These are phyloP conservation scores for Taenaris catops DNA, from an alignment of 2,888 invertebrate species.

Conservation along the genomic window DNA sequence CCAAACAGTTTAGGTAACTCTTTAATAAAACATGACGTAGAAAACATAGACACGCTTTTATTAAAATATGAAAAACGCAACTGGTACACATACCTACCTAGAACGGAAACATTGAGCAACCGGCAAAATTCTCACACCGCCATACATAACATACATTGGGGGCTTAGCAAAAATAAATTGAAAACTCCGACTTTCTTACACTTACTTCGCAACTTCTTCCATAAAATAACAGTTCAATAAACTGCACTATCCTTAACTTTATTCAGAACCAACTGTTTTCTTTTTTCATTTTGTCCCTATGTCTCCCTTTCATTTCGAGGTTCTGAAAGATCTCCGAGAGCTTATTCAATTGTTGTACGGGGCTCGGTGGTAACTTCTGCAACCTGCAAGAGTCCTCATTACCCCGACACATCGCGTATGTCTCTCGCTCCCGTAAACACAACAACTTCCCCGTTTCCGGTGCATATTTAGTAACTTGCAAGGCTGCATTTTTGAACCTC, in stretches of 20 bases:
- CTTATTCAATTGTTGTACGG: conserved; percentile 53
- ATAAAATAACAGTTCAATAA: conserved; percentile 8
- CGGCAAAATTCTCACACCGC: conserved; percentile 41
- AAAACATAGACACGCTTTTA: conserved; percentile 45
- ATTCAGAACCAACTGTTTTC: conserved; percentile 71
- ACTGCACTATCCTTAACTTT: conserved; percentile 1
- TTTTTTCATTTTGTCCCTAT: conserved; percentile 62
- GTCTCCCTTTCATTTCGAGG: conserved; percentile 58
- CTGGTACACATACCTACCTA: conserved; percentile 33
- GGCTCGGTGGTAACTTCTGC: conserved; percentile 49
- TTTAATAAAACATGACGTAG: background rate
- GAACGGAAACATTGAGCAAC: conserved; percentile 65
- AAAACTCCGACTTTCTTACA: conserved; percentile 36
- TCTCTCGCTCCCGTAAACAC: conserved; percentile 57
- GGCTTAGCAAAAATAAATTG: conserved; percentile 39
- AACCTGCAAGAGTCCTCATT: conserved; percentile 44
- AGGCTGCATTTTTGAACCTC: conserved; percentile 63
- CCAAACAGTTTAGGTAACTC: too few relatives aligned
- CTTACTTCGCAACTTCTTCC: conserved; percentile 32
- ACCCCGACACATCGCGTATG: conserved; percentile 37
- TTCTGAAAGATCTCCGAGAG: conserved; percentile 67
- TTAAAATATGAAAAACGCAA: conserved; percentile 43
- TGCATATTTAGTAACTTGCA: conserved; percentile 57
- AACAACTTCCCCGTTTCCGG: conserved; percentile 65
- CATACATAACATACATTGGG: too few relatives aligned